These are phyloP conservation scores for Nymphalis urticae DNA, from an alignment of 2,888 invertebrate species.

Conservation along the genomic window DNA sequence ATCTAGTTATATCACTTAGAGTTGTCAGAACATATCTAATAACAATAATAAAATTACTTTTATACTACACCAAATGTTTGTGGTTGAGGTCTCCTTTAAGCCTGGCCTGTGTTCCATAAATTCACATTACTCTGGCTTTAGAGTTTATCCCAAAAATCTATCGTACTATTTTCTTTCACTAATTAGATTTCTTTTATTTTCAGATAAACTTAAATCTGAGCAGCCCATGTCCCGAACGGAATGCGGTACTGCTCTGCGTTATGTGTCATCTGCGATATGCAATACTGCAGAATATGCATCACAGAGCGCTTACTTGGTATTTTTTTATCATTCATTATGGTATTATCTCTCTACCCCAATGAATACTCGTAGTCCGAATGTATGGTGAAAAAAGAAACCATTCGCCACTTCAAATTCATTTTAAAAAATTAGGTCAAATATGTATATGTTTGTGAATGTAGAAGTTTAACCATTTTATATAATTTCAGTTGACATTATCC, in stretches of 20 bases:
- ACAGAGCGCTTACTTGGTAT: slow-evolving; percentile 65
- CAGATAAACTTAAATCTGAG: slow-evolving; percentile 60
- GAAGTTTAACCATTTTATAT: not conserved
- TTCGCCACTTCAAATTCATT: too few relatives aligned
- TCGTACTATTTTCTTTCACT: too few relatives aligned
- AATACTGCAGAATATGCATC: slow-evolving; percentile 57
- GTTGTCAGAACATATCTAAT: too few relatives aligned
- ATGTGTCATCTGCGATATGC: slow-evolving; percentile 54
- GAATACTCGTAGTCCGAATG: not conserved
- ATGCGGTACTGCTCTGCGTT: slow-evolving; percentile 52
- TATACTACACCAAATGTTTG: too few relatives aligned
- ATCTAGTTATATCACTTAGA: too few relatives aligned
- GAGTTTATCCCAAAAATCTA: too few relatives aligned
- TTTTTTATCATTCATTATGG: not conserved
- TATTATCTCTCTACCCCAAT: not conserved
- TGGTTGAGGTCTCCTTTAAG: too few relatives aligned
- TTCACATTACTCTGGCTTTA: too few relatives aligned
- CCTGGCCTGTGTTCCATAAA: too few relatives aligned
- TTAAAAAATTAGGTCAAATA: too few relatives aligned
- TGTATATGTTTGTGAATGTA: not conserved
- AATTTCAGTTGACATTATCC: slow-evolving; percentile 55
- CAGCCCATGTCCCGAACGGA: slow-evolving; percentile 54
- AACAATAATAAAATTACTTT: too few relatives aligned
- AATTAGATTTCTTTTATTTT: not conserved
- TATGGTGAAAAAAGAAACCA: too few relatives aligned